phyloP scores from a whole-genome alignment of 2,113 vertebrate species.

The Sardina pilchardus region DNA sequence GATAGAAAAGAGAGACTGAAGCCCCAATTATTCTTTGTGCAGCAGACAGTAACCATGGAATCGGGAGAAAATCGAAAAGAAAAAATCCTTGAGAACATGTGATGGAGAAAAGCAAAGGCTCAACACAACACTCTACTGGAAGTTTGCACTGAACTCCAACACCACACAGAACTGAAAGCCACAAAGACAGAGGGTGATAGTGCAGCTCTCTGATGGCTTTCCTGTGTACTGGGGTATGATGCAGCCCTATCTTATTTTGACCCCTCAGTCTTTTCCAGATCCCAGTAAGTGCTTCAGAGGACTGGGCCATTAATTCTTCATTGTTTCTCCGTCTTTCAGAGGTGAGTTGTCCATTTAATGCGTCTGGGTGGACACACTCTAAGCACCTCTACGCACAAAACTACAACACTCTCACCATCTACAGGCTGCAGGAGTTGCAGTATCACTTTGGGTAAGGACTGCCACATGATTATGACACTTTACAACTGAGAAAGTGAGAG shows the following conservation, averaged over 20 bases:
- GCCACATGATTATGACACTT: not conserved
- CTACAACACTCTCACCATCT: not conserved
- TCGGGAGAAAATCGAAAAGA: slow-evolving; percentile 29
- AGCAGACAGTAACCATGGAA: slow-evolving; percentile 44
- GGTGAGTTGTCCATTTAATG: not conserved
- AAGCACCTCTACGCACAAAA: not conserved
- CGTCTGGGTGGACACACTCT: not conserved
- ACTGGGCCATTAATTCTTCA: slow-evolving; percentile 53
- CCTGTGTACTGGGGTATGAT: slow-evolving; percentile 42
- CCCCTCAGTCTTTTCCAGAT: slow-evolving; percentile 38
- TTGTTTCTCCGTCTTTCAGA: slow-evolving; percentile 11
- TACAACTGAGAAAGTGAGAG: not conserved
- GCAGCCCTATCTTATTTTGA: slow-evolving; percentile 37
- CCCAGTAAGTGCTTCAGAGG: slow-evolving; percentile 49
- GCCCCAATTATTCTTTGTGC: not conserved
- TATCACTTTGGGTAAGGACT: not conserved
- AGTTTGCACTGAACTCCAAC: slow-evolving; percentile 30
- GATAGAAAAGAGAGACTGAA: not conserved
- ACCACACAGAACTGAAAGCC: slow-evolving; percentile 45
- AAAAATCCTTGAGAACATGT: slow-evolving; percentile 22
- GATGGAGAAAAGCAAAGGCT: slow-evolving; percentile 17
- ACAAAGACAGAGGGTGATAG: slow-evolving; percentile 31
- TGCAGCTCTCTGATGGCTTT: slow-evolving; percentile 53
- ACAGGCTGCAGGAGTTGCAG: not conserved
- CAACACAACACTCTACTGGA: slow-evolving; percentile 48